phyloP scores from a whole-genome alignment of 2,888 invertebrate genomes.

The Tetragnatha montana region DNA sequence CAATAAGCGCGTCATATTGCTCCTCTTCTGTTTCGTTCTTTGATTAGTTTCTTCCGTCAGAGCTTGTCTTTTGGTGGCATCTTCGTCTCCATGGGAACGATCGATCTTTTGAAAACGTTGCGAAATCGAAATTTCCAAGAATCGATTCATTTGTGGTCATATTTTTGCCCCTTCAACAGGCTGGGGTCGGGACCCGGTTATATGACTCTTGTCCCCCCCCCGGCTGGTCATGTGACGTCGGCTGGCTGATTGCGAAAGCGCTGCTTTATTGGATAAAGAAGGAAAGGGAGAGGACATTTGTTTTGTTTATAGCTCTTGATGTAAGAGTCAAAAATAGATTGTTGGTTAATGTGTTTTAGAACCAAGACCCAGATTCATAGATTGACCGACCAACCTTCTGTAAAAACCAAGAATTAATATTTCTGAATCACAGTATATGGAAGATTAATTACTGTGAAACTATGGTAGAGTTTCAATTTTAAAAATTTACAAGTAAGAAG shows the following conservation, averaged over 20 bases:
- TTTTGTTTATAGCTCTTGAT: no score
- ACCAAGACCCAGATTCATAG: no score
- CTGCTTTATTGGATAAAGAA: no score
- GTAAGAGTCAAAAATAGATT: no score
- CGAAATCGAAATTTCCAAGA: constrained; percentile 40
- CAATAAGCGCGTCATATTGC: constrained; percentile 11
- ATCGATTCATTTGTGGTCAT: constrained; percentile 37
- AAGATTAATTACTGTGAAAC: no score
- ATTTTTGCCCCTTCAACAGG: not conserved
- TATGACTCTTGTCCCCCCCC: not conserved
- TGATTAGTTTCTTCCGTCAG: constrained; percentile 26
- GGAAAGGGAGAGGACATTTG: no score
- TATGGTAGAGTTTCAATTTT: no score
- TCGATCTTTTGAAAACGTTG: constrained; percentile 41
- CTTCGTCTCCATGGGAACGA: constrained; percentile 48
- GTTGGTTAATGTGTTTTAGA: no score
- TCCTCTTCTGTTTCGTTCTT: constrained; percentile 26
- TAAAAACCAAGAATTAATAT: no score
- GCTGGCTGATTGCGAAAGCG: not conserved
- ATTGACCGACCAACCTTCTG: no score
- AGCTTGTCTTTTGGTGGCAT: constrained; percentile 24
- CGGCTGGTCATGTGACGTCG: not conserved
- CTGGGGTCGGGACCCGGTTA: not conserved
- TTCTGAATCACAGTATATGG: no score
- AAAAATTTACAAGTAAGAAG: no score